Conservation (phyloP, 2,888 invertebrate genomes). For the Harmothoe impar region DNA sequence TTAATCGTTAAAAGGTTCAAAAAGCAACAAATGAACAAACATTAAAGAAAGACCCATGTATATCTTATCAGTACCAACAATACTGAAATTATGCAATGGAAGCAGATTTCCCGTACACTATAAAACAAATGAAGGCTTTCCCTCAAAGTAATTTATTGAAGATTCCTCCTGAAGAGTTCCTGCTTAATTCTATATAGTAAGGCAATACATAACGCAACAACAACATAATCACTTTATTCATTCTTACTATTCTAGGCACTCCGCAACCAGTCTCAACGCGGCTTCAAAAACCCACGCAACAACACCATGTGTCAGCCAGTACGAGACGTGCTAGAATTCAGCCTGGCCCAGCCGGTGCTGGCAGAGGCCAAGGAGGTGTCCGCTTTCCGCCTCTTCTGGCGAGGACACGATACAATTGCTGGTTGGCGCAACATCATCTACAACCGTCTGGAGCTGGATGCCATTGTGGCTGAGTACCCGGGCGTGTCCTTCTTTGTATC, state of each 20-base stretch:
- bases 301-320: constrained; percentile 53
- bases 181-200: too few species aligned
- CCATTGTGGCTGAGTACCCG: constrained; percentile 19
- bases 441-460: constrained; percentile 48
- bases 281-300: constrained; percentile 41
- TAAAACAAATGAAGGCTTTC: too few species aligned
- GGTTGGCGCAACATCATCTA: constrained; percentile 46
- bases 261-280: neutral
- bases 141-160: too few species aligned
- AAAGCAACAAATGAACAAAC: too few species aligned
- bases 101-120: too few species aligned
- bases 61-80: too few species aligned
- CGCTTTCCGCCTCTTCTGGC: constrained; percentile 49
- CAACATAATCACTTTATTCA: too few species aligned
- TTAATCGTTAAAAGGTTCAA: too few species aligned
- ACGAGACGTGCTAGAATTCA: constrained; percentile 28
- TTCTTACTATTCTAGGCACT: neutral
- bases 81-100: too few species aligned
- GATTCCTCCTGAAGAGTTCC: too few species aligned
- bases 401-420: constrained; percentile 35
- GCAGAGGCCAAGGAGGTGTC: constrained; percentile 28
- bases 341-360: constrained; percentile 25
- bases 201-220: too few species aligned
- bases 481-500: constrained; percentile 47
- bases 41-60: too few species aligned